These are phyloP conservation scores for Pandion haliaetus DNA, from an alignment of 2,113 vertebrate genomes.

Conservation along the genomic window DNA sequence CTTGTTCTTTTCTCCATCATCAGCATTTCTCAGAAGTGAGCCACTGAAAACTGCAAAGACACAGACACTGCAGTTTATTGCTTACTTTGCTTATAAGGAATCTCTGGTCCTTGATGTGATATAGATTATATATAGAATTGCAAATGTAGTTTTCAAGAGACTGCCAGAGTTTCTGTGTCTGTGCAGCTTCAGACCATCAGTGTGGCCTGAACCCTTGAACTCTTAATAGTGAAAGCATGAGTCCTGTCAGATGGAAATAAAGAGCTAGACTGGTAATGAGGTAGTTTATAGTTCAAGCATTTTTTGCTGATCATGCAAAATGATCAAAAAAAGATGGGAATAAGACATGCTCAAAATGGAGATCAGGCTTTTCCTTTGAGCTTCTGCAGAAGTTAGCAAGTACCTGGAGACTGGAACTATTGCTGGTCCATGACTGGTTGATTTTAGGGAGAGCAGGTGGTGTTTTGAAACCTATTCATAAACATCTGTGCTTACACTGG, in stretches of 20 bases:
- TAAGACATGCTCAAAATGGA: neutral
- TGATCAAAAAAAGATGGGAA: neutral
- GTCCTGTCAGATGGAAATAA: neutral
- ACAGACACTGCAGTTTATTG: neutral
- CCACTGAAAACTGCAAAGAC: neutral
- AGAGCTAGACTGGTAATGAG: neutral
- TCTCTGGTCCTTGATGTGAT: neutral
- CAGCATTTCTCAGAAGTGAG: neutral
- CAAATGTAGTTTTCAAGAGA: neutral
- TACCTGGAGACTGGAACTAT: neutral
- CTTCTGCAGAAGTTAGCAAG: neutral
- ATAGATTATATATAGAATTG: neutral
- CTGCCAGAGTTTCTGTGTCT: neutral
- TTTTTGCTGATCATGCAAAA: neutral
- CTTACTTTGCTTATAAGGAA: neutral
- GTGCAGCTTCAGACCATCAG: neutral
- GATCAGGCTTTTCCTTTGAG: neutral
- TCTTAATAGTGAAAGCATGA: neutral
- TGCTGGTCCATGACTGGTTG: neutral
- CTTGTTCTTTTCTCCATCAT: neutral
- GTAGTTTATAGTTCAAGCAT: neutral
- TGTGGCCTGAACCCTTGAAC: neutral
- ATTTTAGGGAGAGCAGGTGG: neutral
- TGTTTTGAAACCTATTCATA: neutral
- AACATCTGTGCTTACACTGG: neutral